Evolutionary conservation across 2,888 invertebrate species (phyloP).

Genomic region (Steinernema scapterisci): DNA sequence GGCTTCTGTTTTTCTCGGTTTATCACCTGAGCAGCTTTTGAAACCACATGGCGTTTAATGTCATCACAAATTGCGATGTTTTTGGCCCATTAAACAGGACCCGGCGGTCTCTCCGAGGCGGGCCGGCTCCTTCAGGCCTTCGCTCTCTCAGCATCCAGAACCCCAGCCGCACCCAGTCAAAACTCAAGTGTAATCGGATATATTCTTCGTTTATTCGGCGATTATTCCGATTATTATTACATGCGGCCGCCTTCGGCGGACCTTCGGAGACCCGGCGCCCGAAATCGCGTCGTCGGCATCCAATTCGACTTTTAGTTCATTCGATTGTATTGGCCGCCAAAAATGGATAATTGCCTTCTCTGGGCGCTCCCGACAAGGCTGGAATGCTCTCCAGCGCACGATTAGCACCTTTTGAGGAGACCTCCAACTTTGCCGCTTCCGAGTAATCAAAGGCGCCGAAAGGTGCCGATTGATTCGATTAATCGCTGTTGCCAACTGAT

Average conservation of each 20-base stretch:
- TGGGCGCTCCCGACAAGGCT: neutral
- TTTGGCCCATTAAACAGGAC: slow-evolving; percentile 32
- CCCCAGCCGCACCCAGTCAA: neutral
- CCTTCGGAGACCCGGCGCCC: neutral
- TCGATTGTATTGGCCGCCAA: slow-evolving; percentile 26
- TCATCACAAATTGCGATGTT: slow-evolving; percentile 24
- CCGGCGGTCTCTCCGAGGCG: neutral
- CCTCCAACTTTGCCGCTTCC: neutral
- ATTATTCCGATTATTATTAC: slow-evolving; percentile 29
- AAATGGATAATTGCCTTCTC: slow-evolving; percentile 13
- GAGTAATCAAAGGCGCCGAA: neutral
- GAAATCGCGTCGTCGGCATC: neutral
- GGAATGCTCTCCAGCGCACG: neutral
- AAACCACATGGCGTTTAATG: slow-evolving; percentile 29
- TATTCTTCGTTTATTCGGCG: slow-evolving; percentile 25
- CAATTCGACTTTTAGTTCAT: slow-evolving; percentile 29
- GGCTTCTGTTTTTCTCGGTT: neutral
- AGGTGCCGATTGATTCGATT: slow-evolving; percentile 19
- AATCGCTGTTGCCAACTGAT: slow-evolving; percentile 27
- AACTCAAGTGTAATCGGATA: slow-evolving; percentile 31
- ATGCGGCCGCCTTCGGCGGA: neutral
- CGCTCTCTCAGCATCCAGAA: neutral
- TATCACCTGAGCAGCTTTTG: neutral
- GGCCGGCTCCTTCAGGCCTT: neutral
- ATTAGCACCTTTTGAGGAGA: neutral